These are phyloP conservation scores for Mycetomoellerius zeteki DNA, from an alignment of 1,140 invertebrate genomes.

Conservation along the genomic window DNA sequence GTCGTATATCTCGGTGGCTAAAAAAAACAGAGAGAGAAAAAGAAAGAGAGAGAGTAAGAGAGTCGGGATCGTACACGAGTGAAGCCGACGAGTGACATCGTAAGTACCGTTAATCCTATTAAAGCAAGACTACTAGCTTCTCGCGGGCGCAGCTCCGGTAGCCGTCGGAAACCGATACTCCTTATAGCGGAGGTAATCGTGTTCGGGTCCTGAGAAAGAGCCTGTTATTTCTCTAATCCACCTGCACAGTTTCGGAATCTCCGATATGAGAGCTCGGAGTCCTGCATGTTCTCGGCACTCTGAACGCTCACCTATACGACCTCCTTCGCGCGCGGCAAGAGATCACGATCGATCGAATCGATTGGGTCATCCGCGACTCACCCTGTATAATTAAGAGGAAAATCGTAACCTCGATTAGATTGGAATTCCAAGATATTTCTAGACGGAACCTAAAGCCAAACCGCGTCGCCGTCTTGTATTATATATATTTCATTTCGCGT, in stretches of 20 bases:
- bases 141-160: conserved; percentile 64
- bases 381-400: conserved; percentile 55
- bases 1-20: conserved; percentile 68
- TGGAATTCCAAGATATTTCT: conserved; percentile 54
- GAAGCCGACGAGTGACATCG: conserved; percentile 70
- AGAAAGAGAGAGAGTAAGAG: neutral
- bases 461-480: conserved; percentile 28
- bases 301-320: conserved; percentile 55
- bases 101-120: conserved; percentile 75
- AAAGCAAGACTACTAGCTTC: conserved; percentile 71
- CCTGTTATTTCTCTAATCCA: conserved; percentile 69
- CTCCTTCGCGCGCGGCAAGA: conserved; percentile 33
- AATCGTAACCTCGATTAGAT: conserved; percentile 60
- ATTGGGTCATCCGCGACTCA: conserved; percentile 38
- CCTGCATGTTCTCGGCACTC: conserved; percentile 40
- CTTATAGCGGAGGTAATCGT: conserved; percentile 56
- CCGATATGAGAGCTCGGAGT: conserved; percentile 58
- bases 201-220: conserved; percentile 59
- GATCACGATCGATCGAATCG: conserved; percentile 61
- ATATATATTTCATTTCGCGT: conserved; percentile 39
- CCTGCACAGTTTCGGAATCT: conserved; percentile 62
- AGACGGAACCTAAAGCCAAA: neutral
- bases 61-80: conserved; percentile 21
- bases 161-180: conserved; percentile 70
- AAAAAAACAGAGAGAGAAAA: neutral